Evolutionary conservation across 1,140 invertebrate species (phyloP).

Genomic region (Drosophila sproati): DNA sequence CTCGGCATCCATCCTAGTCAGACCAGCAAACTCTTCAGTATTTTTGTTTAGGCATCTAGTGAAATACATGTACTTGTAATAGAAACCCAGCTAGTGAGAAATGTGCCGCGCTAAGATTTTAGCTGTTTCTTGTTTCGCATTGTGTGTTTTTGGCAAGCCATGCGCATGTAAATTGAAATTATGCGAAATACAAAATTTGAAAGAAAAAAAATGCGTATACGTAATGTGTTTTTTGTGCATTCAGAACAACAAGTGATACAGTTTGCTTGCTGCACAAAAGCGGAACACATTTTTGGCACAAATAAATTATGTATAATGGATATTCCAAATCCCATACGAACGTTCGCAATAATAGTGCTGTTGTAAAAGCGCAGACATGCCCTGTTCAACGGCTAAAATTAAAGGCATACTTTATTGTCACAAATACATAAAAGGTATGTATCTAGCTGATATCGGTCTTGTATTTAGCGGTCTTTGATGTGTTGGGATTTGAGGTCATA

Average conservation of each 20-base stretch:
- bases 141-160: neutral
- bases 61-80: constrained; percentile 46
- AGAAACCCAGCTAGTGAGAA: constrained; percentile 23
- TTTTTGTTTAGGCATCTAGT: constrained; percentile 58
- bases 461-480: too few relatives aligned
- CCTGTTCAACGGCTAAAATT: too few relatives aligned
- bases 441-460: too few relatives aligned
- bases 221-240: constrained; percentile 62
- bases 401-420: too few relatives aligned
- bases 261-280: constrained; percentile 7
- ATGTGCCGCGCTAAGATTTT: constrained; percentile 28
- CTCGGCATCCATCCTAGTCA: constrained; percentile 42
- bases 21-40: constrained; percentile 31
- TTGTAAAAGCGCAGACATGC: neutral
- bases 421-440: neutral
- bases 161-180: constrained; percentile 55
- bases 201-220: constrained; percentile 53
- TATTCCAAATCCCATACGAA: neutral
- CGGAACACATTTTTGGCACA: constrained; percentile 3
- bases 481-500: too few relatives aligned
- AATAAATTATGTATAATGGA: constrained; percentile 10
- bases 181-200: constrained; percentile 43
- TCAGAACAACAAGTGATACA: constrained; percentile 63
- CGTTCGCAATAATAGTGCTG: neutral
- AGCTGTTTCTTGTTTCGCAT: neutral